Evolutionary conservation across 2,888 invertebrate species (phyloP), one percentile per base, ranked within the genome.

Genomic region (Ormyrus pomaceus): DNA sequence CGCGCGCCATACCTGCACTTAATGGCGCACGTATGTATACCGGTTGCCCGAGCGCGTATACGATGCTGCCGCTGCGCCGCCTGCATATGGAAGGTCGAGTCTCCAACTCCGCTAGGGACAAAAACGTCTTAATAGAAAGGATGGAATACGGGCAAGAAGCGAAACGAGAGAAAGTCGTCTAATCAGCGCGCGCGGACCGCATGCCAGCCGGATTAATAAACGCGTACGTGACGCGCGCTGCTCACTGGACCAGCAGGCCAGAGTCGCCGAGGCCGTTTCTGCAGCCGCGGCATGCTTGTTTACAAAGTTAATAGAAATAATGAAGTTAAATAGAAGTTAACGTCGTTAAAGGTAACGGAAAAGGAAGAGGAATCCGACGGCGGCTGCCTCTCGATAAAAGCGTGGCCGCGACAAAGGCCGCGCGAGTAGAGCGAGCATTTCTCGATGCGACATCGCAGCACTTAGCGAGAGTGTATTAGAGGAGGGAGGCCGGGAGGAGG

Each of bases 111-210:
- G 19, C 19, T 19, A 50, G 70, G 51, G 66, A 6, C 65, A 74
- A 65, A 77, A 64, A 77, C 11, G n/a, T 10, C 59, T n/a, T 7
- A 59, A 34, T 66, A 66, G 56, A 62, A 70, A 10, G 64, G 64
- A 46, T 64, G 77, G 19, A 19, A 19, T 45, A 53, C 13, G 11
- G 51, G 62, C 62, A 73, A 62, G 74, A 59, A 51, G 56, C 58
- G 74, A 74, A 69, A 69, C 61, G 48, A 50, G 76, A 76, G 75
- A 76, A 77, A 77, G 64, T 50, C 50, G 46, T 56, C 77, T 61
- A 68, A 62, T 69, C 69, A 62, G 61, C 19, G 46, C 5, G n/a
- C 19, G 19, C 19, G 19, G 19, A 19, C 19, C 19, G 19, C 19
- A 19, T 19, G 19, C 19, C 19, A 19, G 19, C 19, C 19, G 19